phyloP scores from a whole-genome alignment of 1,140 invertebrate species.

The Drosophila pandora region DNA sequence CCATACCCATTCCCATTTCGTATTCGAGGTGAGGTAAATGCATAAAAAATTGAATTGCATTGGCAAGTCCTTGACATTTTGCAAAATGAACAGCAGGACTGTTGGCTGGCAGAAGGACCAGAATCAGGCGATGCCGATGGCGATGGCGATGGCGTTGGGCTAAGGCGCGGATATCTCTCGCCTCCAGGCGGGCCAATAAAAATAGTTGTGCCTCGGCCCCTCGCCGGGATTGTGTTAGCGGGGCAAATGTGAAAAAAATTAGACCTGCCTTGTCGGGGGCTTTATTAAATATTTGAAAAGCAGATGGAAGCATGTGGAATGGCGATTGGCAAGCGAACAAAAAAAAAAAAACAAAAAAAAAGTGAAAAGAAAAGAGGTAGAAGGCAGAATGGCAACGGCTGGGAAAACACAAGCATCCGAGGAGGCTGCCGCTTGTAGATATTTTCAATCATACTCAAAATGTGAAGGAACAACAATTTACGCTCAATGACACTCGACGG shows the following conservation, averaged over 20 bases:
- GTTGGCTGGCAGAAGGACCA: conserved; percentile 1
- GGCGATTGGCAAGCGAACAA: conserved; percentile 13
- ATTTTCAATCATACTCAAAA: conserved; percentile 83
- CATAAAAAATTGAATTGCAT: conserved; percentile 72
- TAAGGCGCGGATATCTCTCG: conserved; percentile 39
- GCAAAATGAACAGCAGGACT: conserved; percentile 62
- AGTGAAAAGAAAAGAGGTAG: conserved; percentile 35
- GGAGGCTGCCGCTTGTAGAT: conserved; percentile 61
- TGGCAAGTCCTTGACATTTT: conserved; percentile 76
- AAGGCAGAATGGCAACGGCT: conserved; percentile 21
- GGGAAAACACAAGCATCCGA: conserved; percentile 22
- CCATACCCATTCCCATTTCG: conserved; percentile 40
- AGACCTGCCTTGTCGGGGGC: conserved; percentile 66
- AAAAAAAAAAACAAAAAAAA: conserved; percentile 9
- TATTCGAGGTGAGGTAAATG: conserved; percentile 52
- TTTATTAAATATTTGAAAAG: conserved; percentile 79
- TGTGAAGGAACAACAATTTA: conserved; percentile 82
- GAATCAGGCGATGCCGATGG: conserved; percentile 14
- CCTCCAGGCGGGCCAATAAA: conserved; percentile 60
- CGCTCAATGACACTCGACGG: conserved; percentile 78
- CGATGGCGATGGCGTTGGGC: conserved; percentile 17
- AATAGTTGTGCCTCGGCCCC: conserved; percentile 48
- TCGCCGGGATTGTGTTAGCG: conserved; percentile 40
- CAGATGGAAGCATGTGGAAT: conserved; percentile 37
- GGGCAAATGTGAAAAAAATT: conserved; percentile 49